phyloP scores from a whole-genome alignment of 2,888 invertebrate species.

The Tenthredo distinguenda region DNA sequence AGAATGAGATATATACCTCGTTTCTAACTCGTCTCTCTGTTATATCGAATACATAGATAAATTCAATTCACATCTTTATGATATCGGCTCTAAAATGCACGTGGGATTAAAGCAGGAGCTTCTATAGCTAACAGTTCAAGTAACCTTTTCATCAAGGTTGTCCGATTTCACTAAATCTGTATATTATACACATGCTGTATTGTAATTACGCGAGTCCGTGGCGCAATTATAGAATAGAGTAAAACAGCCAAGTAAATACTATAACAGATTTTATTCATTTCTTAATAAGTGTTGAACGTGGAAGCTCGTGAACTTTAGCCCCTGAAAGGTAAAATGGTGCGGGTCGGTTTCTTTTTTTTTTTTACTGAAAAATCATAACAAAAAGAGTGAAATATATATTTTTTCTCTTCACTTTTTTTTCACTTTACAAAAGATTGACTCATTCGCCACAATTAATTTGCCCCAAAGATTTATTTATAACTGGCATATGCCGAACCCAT shows the following conservation, averaged over 20 bases:
- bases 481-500: not conserved
- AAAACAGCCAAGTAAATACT: not conserved
- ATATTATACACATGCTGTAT: not conserved
- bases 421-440: not conserved
- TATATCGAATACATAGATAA: not conserved
- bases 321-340: not conserved
- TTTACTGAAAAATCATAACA: not conserved
- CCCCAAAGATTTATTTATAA: not conserved
- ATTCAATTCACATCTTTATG: not conserved
- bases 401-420: no score
- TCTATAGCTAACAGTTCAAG: constrained; percentile 16
- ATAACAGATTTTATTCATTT: not conserved
- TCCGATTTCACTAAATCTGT: constrained; percentile 50
- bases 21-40: not conserved
- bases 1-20: not conserved
- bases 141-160: constrained; percentile 65
- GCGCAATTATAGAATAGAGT: not conserved
- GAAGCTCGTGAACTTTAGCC: not conserved
- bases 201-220: not conserved
- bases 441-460: not conserved
- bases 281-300: not conserved
- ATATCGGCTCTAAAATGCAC: not conserved
- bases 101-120: not conserved
- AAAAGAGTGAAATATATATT: not conserved
- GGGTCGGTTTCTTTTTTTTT: not conserved